Conservation (phyloP, 2,888 invertebrate species). For the Crioceris asparagi region DNA sequence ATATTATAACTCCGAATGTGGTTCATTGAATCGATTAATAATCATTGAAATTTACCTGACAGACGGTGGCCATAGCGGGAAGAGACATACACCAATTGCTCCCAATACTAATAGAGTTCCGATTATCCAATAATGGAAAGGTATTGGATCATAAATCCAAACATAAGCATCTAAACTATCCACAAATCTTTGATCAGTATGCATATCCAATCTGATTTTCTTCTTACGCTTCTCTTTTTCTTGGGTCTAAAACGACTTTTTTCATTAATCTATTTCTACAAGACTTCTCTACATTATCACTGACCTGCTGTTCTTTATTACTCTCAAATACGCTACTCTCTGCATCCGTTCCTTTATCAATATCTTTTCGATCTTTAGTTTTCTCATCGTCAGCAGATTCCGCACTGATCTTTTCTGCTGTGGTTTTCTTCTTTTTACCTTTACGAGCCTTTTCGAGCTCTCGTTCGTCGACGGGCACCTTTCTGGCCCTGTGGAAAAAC, state of each 20-base stretch:
- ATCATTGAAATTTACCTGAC: conserved; percentile 69
- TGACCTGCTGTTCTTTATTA: conserved; percentile 34
- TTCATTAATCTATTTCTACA: not conserved
- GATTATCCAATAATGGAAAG: conserved; percentile 86
- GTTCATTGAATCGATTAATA: no score
- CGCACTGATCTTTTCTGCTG: conserved; percentile 31
- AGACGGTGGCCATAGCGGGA: conserved; percentile 97
- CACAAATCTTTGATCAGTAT: conserved; percentile 85
- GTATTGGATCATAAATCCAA: conserved; percentile 97
- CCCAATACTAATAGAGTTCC: conserved; percentile 85
- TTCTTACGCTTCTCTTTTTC: conserved; percentile 66
- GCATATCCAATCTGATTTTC: conserved; percentile 95
- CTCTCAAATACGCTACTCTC: conserved; percentile 46
- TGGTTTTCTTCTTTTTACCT: conserved; percentile 41
- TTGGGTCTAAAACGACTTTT: conserved; percentile 26
- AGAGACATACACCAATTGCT: conserved; percentile 91
- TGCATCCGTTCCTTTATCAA: conserved; percentile 39
- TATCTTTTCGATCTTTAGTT: conserved; percentile 40
- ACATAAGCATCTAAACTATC: conserved; percentile 94
- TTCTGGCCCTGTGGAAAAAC: conserved; percentile 90
- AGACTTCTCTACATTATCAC: not conserved
- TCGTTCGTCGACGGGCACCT: conserved; percentile 66
- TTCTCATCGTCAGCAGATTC: conserved; percentile 40
- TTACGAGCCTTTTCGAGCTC: conserved; percentile 47
- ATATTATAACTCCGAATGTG: no score